These are phyloP conservation scores for Propithecus coquereli DNA, from an alignment of 2,113 vertebrate species.

Conservation along the genomic window DNA sequence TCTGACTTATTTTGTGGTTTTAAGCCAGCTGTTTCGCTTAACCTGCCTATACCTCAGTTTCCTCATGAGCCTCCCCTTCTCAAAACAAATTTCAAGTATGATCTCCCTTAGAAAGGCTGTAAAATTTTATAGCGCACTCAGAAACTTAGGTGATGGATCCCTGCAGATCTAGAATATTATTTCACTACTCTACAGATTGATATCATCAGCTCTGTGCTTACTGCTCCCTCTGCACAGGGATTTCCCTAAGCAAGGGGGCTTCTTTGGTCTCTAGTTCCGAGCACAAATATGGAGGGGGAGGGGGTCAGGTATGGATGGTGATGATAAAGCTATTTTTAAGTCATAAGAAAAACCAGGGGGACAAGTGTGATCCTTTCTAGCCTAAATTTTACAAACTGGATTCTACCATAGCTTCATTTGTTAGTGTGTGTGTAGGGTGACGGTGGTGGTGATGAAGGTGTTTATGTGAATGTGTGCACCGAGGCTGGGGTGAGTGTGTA, in stretches of 20 bases:
- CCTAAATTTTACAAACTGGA: not conserved
- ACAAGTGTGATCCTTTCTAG: not conserved
- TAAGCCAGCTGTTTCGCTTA: not conserved
- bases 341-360: not conserved
- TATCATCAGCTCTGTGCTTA: not conserved
- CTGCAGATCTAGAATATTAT: not conserved
- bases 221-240: not conserved
- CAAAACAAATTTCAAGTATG: not conserved
- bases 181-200: not conserved
- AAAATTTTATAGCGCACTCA: not conserved
- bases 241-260: not conserved
- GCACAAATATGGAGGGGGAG: not conserved
- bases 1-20: not conserved
- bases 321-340: not conserved
- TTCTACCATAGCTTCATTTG: not conserved
- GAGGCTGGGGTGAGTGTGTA: not conserved
- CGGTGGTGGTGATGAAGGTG: not conserved
- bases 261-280: not conserved
- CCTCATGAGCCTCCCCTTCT: not conserved
- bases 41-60: not conserved
- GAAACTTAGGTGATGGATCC: not conserved
- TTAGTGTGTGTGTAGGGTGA: accelerated
- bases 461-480: not conserved
- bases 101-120: not conserved
- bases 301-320: not conserved